A percentile compares a stretch with the other conserved stretches of the same genome.
These are phyloP conservation scores for Philopotamus ludificatus DNA, from an alignment of 1,140 invertebrate species.

Conservation along the genomic window DNA sequence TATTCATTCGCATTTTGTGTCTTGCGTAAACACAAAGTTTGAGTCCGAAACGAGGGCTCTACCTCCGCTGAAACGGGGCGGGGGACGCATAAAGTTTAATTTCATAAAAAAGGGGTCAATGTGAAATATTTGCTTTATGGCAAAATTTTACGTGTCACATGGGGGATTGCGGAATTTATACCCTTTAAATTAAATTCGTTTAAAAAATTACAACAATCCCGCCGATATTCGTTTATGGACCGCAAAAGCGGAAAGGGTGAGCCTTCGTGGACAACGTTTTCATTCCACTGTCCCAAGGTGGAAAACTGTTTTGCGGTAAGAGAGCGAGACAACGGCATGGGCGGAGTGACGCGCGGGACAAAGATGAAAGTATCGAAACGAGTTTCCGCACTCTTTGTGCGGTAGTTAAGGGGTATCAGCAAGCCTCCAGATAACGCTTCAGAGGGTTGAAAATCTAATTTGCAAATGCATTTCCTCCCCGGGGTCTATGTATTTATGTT, in stretches of 20 bases:
- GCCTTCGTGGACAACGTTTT: too few species aligned
- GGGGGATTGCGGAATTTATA: too few species aligned
- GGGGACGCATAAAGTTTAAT: background rate
- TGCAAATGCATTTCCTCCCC: slow-evolving; percentile 37
- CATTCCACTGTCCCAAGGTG: too few species aligned
- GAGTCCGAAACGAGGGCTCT: background rate
- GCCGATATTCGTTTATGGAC: too few species aligned
- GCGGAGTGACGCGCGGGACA: background rate
- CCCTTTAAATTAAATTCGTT: too few species aligned
- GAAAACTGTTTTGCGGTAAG: too few species aligned
- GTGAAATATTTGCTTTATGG: too few species aligned
- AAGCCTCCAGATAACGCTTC: slow-evolving; percentile 28
- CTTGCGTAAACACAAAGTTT: background rate
- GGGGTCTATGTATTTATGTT: slow-evolving; percentile 25
- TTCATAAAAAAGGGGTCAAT: background rate
- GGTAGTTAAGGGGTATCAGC: slow-evolving; percentile 32
- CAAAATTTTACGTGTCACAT: too few species aligned
- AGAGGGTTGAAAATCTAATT: slow-evolving; percentile 39
- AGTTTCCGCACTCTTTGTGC: slow-evolving; percentile 28
- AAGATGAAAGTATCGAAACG: background rate
- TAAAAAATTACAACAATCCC: too few species aligned
- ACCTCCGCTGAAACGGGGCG: background rate
- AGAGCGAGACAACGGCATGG: slow-evolving; percentile 8
- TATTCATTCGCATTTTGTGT: background rate
- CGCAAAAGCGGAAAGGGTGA: too few species aligned